phyloP scores from a whole-genome alignment of 2,888 invertebrate genomes.

The Odontocolon sp. region DNA sequence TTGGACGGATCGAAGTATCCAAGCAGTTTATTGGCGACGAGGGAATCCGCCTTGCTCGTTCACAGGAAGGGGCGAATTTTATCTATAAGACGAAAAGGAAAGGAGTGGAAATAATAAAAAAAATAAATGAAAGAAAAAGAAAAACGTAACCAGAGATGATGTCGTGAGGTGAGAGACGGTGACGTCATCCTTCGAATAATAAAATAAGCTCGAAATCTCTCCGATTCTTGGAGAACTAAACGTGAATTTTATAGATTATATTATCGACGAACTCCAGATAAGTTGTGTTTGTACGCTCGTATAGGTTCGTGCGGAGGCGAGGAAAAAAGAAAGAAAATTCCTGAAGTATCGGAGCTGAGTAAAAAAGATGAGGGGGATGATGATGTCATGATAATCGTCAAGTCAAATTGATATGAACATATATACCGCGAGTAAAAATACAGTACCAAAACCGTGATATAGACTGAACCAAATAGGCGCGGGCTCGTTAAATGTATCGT shows the following conservation, averaged over 20 bases:
- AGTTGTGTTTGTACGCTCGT: neutral
- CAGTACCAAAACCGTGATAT: neutral
- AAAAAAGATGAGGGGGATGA: constrained; percentile 28
- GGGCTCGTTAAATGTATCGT: constrained; percentile 27
- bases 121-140: neutral
- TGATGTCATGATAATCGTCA: constrained; percentile 43
- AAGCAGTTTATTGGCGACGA: constrained; percentile 47
- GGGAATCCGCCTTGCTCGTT: constrained; percentile 39
- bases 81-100: constrained; percentile 35
- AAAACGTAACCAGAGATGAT: constrained; percentile 15
- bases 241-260: constrained; percentile 51
- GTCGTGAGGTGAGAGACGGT: constrained; percentile 35
- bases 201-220: constrained; percentile 33
- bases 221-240: constrained; percentile 35
- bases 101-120: constrained; percentile 15
- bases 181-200: constrained; percentile 40
- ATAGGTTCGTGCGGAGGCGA: constrained; percentile 28
- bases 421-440: neutral
- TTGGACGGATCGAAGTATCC: constrained; percentile 50
- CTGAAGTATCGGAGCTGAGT: neutral
- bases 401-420: constrained; percentile 31
- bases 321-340: neutral
- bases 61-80: constrained; percentile 2
- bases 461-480: constrained; percentile 8
- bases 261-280: constrained; percentile 11